Percentiles rank a stretch among this genome's conserved stretches.
These are phyloP conservation scores for Tenebrio molitor DNA, from an alignment of 1,140 invertebrate species.

Conservation along the genomic window DNA sequence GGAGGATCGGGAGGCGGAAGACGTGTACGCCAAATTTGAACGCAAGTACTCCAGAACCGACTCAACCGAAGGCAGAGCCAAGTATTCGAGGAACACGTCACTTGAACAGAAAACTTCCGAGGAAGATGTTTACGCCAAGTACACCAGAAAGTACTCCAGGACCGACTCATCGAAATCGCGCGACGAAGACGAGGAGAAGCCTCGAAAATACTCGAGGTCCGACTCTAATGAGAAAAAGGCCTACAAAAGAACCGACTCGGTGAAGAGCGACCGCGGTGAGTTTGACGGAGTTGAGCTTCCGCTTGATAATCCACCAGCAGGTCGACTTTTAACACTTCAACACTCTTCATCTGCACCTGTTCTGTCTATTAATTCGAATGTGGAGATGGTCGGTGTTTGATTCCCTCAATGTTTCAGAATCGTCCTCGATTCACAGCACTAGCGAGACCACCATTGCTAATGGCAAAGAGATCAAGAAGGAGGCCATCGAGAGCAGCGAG, in stretches of 20 bases:
- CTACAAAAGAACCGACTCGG: constrained; percentile 57
- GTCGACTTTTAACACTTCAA: constrained; percentile 17
- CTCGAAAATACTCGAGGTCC: constrained; percentile 71
- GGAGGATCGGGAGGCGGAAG: constrained; percentile 67
- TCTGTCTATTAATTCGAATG: constrained; percentile 1
- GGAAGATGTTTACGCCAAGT: constrained; percentile 63
- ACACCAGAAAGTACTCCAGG: constrained; percentile 58
- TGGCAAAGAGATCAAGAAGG: neutral
- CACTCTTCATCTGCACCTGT: constrained; percentile 10
- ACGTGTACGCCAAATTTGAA: constrained; percentile 71
- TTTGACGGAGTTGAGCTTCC: constrained; percentile 17
- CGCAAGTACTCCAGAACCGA: constrained; percentile 52
- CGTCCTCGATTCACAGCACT: constrained; percentile 7
- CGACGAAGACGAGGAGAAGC: constrained; percentile 70
- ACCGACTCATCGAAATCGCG: constrained; percentile 48
- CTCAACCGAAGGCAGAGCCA: constrained; percentile 57
- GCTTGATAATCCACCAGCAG: neutral
- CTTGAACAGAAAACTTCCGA: constrained; percentile 50
- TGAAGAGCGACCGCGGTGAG: constrained; percentile 48
- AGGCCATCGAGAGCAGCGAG: constrained; percentile 11
- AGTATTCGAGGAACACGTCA: neutral
- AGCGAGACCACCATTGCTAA: constrained; percentile 40
- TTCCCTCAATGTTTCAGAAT: constrained; percentile 7
- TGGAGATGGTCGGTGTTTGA: too few relatives aligned
- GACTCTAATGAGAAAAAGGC: constrained; percentile 67